Base-by-base conservation (phyloP, 2,888 invertebrate genomes). In the Aplocera efformata region DNA sequence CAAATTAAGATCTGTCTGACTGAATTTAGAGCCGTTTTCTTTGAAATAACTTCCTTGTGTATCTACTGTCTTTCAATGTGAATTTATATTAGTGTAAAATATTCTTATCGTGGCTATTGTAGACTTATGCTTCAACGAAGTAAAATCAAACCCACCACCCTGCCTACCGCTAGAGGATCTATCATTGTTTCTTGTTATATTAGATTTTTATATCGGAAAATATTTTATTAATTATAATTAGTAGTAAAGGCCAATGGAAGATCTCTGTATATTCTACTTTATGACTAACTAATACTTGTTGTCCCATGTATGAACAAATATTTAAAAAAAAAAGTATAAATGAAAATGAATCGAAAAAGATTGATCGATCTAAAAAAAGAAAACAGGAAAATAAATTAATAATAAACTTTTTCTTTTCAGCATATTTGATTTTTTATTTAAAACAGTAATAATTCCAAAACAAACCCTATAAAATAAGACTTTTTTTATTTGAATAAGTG, bases 391-490 rank as follows among this genome's bases (percentile, higher is more conserved):
- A 44, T 48, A 53, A 41, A 62, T 59, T 66, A 63, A 74, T 63
- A 60, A 76, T 65, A 69, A 72, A 66, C 62, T 60, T 64, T 69
- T 79, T 72, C 59, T 74, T 79, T 79, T 72, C 79, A 79, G 79
- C 67, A 72, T 60, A 46, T 42, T 51, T 58, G 66, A 29, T 48
- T 74, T 79, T 80, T 69, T 60, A 72, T 75, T 67, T 36, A 6
- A 21, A 13, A 1, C 22, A 17, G 3, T 6, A 27, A 17, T 23
- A 22, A 22, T 20, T 20, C 13, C 13, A 5, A 17, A 17, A 17
- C 2, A 17, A 17, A 17, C n/a, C n/a, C n/a, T n/a, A n/a, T n/a
- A n/a, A n/a, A n/a, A n/a, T n/a, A n/a, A n/a, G n/a, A n/a, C n/a
- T n/a, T n/a, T n/a, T n/a, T n/a, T n/a, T n/a, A n/a, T n/a, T n/a